phyloP scores from a whole-genome alignment of 2,113 vertebrate species.

The Tupaia chinensis region DNA sequence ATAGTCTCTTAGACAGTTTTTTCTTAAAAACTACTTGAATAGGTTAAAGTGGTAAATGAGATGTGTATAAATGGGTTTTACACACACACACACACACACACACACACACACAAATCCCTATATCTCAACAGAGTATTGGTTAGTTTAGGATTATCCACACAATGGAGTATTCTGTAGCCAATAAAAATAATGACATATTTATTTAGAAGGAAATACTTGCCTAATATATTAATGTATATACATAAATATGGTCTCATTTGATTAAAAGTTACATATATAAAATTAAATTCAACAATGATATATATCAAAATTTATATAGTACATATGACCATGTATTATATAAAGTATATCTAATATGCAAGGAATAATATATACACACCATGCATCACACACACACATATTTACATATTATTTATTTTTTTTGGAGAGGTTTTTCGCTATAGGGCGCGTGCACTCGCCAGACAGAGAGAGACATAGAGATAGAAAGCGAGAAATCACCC shows the following conservation, averaged over 20 bases:
- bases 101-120: too few relatives aligned
- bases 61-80: not conserved
- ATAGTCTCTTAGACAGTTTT: not conserved
- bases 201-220: slow-evolving; percentile 37
- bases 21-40: not conserved
- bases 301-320: not conserved
- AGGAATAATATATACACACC: too few relatives aligned
- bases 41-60: slow-evolving; percentile 1
- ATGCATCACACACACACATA: too few relatives aligned
- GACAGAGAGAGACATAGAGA: too few relatives aligned
- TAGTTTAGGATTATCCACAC: slow-evolving; percentile 16
- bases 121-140: slow-evolving; percentile 11
- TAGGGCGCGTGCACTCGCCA: too few relatives aligned
- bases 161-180: not conserved
- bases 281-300: slow-evolving; percentile 21
- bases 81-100: not conserved
- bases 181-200: slow-evolving; percentile 9
- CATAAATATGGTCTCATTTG: slow-evolving; percentile 10
- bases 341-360: too few relatives aligned
- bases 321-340: not conserved
- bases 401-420: not conserved
- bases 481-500: too few relatives aligned
- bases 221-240: slow-evolving; percentile 36
- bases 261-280: slow-evolving; percentile 59
- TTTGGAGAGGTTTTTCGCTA: too few relatives aligned